These are phyloP conservation scores for Drosophila helvetica DNA, from an alignment of 2,888 invertebrate species.

Conservation along the genomic window DNA sequence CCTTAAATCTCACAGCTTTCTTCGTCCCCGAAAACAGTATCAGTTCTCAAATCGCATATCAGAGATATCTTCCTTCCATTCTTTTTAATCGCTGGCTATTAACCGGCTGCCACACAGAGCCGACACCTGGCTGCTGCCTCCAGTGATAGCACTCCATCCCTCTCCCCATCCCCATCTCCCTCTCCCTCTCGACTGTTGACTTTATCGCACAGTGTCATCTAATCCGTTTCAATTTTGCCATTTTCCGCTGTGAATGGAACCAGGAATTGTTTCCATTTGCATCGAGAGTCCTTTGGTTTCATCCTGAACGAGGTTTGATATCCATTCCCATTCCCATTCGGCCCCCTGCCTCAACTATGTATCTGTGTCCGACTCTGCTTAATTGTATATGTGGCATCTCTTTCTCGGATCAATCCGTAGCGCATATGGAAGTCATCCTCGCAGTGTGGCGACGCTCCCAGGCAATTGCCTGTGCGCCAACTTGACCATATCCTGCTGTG, in stretches of 20 bases:
- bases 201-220: conserved; percentile 31
- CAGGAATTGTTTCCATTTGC: conserved; percentile 35
- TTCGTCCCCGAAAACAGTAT: neutral
- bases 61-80: conserved; percentile 5
- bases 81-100: conserved; percentile 23
- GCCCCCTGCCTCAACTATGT: neutral
- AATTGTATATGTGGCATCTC: neutral
- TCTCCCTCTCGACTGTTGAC: conserved; percentile 14
- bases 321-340: neutral
- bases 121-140: conserved; percentile 35
- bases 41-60: neutral
- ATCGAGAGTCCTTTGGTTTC: conserved; percentile 1
- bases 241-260: conserved; percentile 1
- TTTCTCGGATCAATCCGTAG: conserved; percentile 11
- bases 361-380: neutral
- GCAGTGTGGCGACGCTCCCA: conserved; percentile 43
- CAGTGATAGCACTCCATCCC: conserved; percentile 8
- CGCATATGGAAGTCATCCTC: conserved; percentile 40
- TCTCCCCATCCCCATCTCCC: neutral
- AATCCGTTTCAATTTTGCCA: conserved; percentile 37
- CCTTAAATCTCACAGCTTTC: neutral
- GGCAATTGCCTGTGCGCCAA: conserved; percentile 60
- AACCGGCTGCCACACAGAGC: conserved; percentile 11
- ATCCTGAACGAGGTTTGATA: neutral
- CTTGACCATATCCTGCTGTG: conserved; percentile 79